Evolutionary conservation across 2,888 invertebrate genomes (phyloP).

Genomic region (Pelosia muscerda): DNA sequence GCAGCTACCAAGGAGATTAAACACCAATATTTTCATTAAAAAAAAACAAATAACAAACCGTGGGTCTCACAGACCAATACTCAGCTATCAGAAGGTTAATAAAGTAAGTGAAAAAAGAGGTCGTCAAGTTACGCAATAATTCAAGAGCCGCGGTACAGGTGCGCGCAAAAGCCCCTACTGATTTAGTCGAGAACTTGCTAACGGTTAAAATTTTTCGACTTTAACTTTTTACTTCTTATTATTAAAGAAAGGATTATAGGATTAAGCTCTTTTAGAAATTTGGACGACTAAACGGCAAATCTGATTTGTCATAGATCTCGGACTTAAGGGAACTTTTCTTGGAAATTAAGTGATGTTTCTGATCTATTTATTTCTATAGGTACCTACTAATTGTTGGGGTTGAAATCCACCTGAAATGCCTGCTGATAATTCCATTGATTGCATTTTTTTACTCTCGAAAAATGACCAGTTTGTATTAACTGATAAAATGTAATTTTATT

Average conservation of each 20-base stretch:
- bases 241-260: conserved; percentile 33
- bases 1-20: no score
- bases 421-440: no score
- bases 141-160: conserved; percentile 60
- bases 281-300: neutral
- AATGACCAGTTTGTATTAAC: no score
- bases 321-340: neutral
- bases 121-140: conserved; percentile 52
- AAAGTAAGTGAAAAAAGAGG: conserved; percentile 59
- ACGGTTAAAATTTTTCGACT: conserved; percentile 55
- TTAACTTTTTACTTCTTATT: conserved; percentile 46
- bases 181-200: conserved; percentile 60
- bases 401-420: neutral
- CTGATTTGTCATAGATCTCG: neutral
- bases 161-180: conserved; percentile 55
- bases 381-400: neutral
- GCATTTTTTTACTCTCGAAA: no score
- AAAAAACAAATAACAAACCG: no score
- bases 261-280: conserved; percentile 13
- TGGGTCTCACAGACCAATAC: neutral
- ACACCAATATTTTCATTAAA: no score
- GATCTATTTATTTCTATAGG: neutral
- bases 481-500: no score
- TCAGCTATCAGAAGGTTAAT: conserved; percentile 34
- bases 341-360: neutral